Evolutionary conservation across 1,140 invertebrate genomes (phyloP).

Genomic region (Eubasilissa regina): DNA sequence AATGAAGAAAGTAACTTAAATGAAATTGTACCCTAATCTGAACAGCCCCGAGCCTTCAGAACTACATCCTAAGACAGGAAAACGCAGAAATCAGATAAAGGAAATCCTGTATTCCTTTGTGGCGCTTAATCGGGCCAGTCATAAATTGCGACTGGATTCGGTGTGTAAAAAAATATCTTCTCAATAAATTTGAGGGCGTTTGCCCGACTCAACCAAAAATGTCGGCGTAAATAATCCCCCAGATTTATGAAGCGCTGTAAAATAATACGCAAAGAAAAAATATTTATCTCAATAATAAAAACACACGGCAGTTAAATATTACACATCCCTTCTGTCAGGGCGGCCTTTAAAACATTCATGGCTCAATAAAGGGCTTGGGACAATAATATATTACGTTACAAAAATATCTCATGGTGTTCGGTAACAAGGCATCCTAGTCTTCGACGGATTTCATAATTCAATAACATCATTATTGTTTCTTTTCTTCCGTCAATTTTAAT

Average conservation of each 20-base stretch:
- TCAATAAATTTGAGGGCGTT: conserved; percentile 39
- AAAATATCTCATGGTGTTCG: too few species aligned
- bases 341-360: conserved; percentile 15
- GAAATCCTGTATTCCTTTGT: conserved; percentile 40
- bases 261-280: conserved; percentile 40
- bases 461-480: too few species aligned
- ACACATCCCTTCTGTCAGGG: conserved; percentile 12
- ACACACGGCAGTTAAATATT: conserved; percentile 34
- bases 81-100: conserved; percentile 33
- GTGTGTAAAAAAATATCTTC: conserved; percentile 46
- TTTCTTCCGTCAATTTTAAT: too few species aligned
- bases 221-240: conserved; percentile 36
- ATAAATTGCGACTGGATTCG: conserved; percentile 25
- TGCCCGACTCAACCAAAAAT: conserved; percentile 33
- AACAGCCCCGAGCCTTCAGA: not conserved
- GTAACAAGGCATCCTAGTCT: too few species aligned
- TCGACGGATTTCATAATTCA: too few species aligned
- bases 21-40: too few species aligned
- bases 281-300: conserved; percentile 34
- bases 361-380: too few species aligned
- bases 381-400: too few species aligned
- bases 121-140: conserved; percentile 25
- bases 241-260: conserved; percentile 40
- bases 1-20: too few species aligned
- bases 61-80: conserved; percentile 18